Conservation (phyloP, 2,888 invertebrate species). For the Abscondita cerata region DNA sequence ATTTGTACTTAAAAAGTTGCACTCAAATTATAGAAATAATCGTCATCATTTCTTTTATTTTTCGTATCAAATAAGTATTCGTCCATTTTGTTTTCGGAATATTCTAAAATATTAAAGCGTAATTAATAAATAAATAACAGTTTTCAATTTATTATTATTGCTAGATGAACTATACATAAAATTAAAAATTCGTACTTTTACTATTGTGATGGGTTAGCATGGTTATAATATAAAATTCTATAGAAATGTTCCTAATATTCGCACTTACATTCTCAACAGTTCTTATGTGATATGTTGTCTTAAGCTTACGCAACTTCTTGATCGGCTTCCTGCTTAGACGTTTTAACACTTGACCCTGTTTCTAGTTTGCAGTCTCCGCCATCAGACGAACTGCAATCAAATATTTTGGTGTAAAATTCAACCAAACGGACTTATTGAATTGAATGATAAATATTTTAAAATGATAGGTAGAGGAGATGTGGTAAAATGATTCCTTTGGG, state of each 20-base stretch:
- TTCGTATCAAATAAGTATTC: too few relatives aligned
- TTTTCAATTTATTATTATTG: constrained; percentile 46
- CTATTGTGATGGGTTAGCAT: constrained; percentile 48
- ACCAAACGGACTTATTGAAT: too few relatives aligned
- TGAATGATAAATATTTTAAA: too few relatives aligned
- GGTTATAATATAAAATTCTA: constrained; percentile 54
- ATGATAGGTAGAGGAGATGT: too few relatives aligned
- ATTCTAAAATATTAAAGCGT: constrained; percentile 28
- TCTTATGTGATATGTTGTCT: constrained; percentile 54
- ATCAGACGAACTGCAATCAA: too few relatives aligned
- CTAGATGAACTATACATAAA: constrained; percentile 51
- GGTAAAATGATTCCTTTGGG: too few relatives aligned
- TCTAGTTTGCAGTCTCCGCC: neutral
- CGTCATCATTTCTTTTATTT: neutral
- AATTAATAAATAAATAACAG: constrained; percentile 37
- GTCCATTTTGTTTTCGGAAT: constrained; percentile 2
- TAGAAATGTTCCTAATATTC: constrained; percentile 50
- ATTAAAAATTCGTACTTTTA: constrained; percentile 40
- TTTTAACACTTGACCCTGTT: constrained; percentile 27
- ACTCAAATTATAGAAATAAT: neutral
- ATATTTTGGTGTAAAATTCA: too few relatives aligned
- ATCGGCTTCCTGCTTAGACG: constrained; percentile 24
- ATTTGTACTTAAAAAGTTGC: constrained; percentile 10
- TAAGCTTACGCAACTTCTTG: constrained; percentile 37
- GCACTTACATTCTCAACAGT: constrained; percentile 48